phyloP scores from a whole-genome alignment of 2,888 invertebrate genomes.

The Tetragonula carbonaria region DNA sequence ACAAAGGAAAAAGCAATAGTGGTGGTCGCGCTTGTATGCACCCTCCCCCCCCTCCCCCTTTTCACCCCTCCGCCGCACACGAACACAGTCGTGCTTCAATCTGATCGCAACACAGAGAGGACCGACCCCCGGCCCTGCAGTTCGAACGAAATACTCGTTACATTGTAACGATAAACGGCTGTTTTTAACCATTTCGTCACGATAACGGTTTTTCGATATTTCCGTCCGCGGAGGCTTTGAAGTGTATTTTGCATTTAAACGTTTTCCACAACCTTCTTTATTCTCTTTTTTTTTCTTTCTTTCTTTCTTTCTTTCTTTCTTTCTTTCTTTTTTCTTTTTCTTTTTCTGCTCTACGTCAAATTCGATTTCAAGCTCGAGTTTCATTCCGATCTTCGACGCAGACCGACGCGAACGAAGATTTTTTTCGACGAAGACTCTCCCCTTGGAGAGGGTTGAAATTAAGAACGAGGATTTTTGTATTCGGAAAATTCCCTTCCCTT shows the following conservation, averaged over 20 bases:
- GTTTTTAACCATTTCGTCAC: conserved; percentile 62
- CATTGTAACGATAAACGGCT: conserved; percentile 60
- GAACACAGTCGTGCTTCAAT: conserved; percentile 58
- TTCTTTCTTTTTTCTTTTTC: background rate
- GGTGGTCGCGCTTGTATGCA: conserved; percentile 49
- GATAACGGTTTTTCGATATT: conserved; percentile 64
- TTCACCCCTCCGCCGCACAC: conserved; percentile 2
- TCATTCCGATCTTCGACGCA: background rate
- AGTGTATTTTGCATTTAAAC: conserved; percentile 44
- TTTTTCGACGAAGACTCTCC: background rate
- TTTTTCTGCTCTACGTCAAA: background rate
- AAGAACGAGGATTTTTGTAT: background rate
- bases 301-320: background rate
- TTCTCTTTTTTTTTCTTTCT: background rate
- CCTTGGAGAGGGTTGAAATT: background rate
- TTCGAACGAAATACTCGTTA: conserved; percentile 61
- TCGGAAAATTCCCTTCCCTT: too few relatives aligned
- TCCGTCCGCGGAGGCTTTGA: conserved; percentile 34
- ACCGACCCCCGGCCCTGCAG: conserved; percentile 6
- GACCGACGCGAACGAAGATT: background rate
- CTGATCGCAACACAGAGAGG: conserved; percentile 51
- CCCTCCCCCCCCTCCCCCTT: background rate
- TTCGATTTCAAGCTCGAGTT: conserved; percentile 30
- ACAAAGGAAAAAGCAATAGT: conserved; percentile 63
- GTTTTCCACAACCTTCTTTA: background rate